phyloP scores from a whole-genome alignment of 2,888 invertebrate species.

The Salpingus planirostris region DNA sequence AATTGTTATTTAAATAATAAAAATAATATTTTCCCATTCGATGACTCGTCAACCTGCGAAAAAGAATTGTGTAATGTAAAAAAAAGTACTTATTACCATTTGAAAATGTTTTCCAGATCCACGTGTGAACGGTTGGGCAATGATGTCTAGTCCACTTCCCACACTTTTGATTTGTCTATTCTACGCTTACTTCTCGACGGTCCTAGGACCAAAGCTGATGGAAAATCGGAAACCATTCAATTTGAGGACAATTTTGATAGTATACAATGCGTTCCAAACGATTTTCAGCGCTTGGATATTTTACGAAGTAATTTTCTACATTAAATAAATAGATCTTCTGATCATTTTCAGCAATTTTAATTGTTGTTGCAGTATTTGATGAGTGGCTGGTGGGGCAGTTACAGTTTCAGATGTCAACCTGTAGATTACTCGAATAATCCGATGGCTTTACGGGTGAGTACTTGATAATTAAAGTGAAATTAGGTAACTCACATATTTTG shows the following conservation, averaged over 20 bases:
- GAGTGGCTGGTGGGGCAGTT: conserved; percentile 62
- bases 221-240: conserved; percentile 82
- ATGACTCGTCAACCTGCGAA: no score
- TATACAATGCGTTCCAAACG: conserved; percentile 86
- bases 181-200: conserved; percentile 80
- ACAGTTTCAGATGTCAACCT: conserved; percentile 70
- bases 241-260: conserved; percentile 67
- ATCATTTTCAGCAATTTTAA: no score
- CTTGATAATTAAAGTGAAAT: no score
- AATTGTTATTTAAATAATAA: no score
- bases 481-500: no score
- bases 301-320: conserved; percentile 56
- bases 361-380: conserved; percentile 48
- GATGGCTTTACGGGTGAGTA: conserved; percentile 58
- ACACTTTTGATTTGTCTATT: conserved; percentile 80
- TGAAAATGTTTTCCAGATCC: conserved; percentile 65
- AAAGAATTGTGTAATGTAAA: no score
- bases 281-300: conserved; percentile 88
- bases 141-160: conserved; percentile 92
- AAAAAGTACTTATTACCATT: no score
- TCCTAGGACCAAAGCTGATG: conserved; percentile 80
- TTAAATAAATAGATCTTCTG: no score
- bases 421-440: conserved; percentile 68
- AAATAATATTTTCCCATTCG: no score
- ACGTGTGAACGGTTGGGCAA: conserved; percentile 82